Base-by-base conservation (phyloP, 2,888 invertebrate species). In the Doris montereyensis region DNA sequence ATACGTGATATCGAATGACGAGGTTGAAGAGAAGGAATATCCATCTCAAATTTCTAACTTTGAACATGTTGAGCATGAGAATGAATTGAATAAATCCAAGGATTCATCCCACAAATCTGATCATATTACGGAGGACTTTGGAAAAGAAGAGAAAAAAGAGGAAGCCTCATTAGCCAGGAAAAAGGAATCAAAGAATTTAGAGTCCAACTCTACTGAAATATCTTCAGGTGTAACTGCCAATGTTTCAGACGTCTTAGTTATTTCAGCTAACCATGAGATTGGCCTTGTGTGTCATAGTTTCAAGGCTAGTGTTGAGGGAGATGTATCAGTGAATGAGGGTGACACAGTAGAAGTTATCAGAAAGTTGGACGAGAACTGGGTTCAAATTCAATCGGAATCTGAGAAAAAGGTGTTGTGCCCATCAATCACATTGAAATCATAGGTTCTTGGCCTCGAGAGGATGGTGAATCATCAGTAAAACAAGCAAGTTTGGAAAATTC, bases 351-450 rank as follows among this genome's bases (percentile, higher is more conserved):
- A 88, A 30, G 84, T 92, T 34, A 70, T 91, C 13, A 83, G 86
- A 30, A 82, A 89, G 72, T 78, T 91, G 10, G 89, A 91, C 84
- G 87, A 85, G 17, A 88, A 91, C 82, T 92, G 92, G 92, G 85
- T 89, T 57, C 85, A 89, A 81, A 92, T 89, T 2, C 84, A 84
- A 70, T 89, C 90, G 83, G 90, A 90, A 28, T 82, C 84, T 77
- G 92, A 91, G 1, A n/a, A n/a, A n/a, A n/a, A n/a, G 92, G 92
- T 1, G 84, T 90, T 35, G 90, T 91, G 80, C 92, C 92, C 1
- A 79, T 86, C 8, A 87, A 84, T 70, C 91, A 89, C 83, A 82
- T 92, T 1, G 89, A 90, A 58, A 82, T 90, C 5, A 87, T 90
- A 68, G 83, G 77, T 13, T 26, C 62, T 24, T 79, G 79, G 79